phyloP scores from a whole-genome alignment of 2,888 invertebrate genomes.

The Auanema freiburgensis region DNA sequence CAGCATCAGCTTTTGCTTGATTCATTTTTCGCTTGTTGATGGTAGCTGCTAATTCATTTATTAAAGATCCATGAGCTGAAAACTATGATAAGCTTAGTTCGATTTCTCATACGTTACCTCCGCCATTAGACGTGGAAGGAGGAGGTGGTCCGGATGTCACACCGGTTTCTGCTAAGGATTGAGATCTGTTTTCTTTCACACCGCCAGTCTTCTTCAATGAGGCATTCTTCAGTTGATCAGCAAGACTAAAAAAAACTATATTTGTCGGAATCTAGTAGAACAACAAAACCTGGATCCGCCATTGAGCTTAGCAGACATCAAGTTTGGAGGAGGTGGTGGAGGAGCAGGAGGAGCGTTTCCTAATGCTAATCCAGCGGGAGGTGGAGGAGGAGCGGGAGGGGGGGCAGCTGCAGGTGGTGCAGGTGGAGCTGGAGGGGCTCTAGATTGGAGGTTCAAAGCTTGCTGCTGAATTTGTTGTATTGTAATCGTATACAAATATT shows the following conservation, averaged over 20 bases:
- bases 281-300: neutral
- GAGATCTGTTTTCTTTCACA: constrained; percentile 8
- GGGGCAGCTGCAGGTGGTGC: constrained; percentile 26
- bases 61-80: constrained; percentile 10
- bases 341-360: constrained; percentile 22
- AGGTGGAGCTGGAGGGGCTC: constrained; percentile 17
- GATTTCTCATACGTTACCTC: too few relatives aligned
- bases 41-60: constrained; percentile 31
- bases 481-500: too few relatives aligned
- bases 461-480: neutral
- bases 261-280: neutral
- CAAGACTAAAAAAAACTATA: constrained; percentile 16
- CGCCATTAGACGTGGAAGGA: neutral
- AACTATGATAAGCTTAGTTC: neutral
- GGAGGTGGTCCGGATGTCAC: constrained; percentile 7
- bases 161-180: neutral
- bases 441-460: constrained; percentile 2
- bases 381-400: constrained; percentile 26
- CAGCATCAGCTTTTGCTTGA: constrained; percentile 39
- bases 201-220: constrained; percentile 24
- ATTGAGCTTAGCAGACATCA: constrained; percentile 12
- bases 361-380: constrained; percentile 27
- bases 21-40: constrained; percentile 35
- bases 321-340: constrained; percentile 29
- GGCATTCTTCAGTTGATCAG: constrained; percentile 32